These are phyloP conservation scores for Corydoras maculifer DNA, from an alignment of 2,113 vertebrate species.

Conservation along the genomic window DNA sequence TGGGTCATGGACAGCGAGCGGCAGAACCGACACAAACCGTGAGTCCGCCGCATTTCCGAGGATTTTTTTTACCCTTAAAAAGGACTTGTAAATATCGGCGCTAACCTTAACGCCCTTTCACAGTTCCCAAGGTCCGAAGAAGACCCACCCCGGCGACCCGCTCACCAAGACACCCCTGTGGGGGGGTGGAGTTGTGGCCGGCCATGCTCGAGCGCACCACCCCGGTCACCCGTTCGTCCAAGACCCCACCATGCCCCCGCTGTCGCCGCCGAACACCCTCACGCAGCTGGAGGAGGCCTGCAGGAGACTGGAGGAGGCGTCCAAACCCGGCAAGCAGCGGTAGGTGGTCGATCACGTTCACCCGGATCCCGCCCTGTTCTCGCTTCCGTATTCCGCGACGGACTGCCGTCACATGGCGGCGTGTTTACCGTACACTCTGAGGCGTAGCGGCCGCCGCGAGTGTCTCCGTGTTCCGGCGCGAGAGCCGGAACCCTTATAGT, in stretches of 20 bases:
- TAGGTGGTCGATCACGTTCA: constrained; percentile 40
- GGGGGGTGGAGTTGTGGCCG: constrained; percentile 63
- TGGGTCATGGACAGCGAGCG: constrained; percentile 90
- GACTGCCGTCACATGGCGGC: no score
- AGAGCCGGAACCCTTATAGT: no score
- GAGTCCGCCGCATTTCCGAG: constrained; percentile 19
- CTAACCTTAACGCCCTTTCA: not conserved
- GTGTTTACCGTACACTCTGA: no score
- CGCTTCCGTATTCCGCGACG: no score
- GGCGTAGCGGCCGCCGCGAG: no score
- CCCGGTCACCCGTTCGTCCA: constrained; percentile 83
- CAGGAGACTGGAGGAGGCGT: constrained; percentile 85
- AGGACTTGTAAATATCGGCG: no score
- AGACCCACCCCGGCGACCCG: constrained; percentile 64
- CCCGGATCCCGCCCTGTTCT: no score
- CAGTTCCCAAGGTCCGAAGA: constrained; percentile 79
- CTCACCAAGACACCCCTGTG: constrained; percentile 73
- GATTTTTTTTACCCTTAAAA: no score
- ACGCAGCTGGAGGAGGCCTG: constrained; percentile 95
- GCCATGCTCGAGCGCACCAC: constrained; percentile 70
- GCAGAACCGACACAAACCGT: constrained; percentile 82
- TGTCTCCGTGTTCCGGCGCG: no score
- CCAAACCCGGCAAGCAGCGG: constrained; percentile 83
- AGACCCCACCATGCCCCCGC: constrained; percentile 86
- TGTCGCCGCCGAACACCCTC: constrained; percentile 86